Evolutionary conservation across 2,888 invertebrate genomes (phyloP).

Genomic region (Diarsia rubi): DNA sequence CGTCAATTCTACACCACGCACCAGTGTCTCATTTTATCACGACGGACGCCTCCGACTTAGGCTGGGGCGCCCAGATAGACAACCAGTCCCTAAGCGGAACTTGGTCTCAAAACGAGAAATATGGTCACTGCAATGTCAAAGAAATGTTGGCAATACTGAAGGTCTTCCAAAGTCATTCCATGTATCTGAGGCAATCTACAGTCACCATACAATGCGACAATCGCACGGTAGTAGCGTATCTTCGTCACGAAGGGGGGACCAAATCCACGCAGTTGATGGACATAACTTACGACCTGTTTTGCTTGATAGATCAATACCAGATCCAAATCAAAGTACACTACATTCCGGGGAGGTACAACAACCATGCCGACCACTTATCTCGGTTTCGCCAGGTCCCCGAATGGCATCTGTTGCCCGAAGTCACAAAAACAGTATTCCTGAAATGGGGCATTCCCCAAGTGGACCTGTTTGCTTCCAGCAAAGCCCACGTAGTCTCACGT

Average conservation of each 20-base stretch:
- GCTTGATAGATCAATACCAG: background rate
- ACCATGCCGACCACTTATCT: no score
- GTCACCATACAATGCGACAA: conserved; percentile 64
- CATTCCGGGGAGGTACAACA: no score
- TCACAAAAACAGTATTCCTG: no score
- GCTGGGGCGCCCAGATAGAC: conserved; percentile 1
- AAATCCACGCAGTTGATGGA: conserved; percentile 51
- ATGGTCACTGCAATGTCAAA: background rate
- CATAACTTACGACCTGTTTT: background rate
- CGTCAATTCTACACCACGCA: background rate
- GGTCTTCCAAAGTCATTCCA: no score
- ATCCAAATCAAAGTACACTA: background rate
- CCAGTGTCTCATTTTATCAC: background rate
- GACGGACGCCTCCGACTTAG: background rate
- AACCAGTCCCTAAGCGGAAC: background rate
- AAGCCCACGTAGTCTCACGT: no score
- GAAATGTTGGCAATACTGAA: no score
- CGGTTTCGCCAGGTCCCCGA: no score
- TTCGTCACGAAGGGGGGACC: conserved; percentile 69
- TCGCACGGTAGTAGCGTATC: conserved; percentile 60
- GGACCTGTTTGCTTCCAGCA: no score
- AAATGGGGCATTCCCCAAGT: no score
- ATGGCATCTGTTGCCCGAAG: no score
- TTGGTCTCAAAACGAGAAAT: background rate
- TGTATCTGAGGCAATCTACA: background rate